phyloP scores from a whole-genome alignment of 2,888 invertebrate genomes.

The Anticlea derivata region DNA sequence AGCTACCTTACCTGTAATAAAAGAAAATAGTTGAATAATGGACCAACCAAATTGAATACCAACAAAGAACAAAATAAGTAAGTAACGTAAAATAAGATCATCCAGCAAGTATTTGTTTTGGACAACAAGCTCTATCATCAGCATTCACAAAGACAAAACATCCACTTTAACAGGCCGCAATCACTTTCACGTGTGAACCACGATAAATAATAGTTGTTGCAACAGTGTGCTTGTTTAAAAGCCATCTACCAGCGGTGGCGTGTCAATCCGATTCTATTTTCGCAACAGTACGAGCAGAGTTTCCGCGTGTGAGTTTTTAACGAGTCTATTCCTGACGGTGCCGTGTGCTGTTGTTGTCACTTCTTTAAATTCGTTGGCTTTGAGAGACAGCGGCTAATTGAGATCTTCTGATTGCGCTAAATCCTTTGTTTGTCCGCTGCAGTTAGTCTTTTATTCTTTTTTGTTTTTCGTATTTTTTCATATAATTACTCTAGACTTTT shows the following conservation, averaged over 20 bases:
- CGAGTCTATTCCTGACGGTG: constrained; percentile 55
- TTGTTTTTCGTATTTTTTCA: neutral
- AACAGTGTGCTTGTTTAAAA: constrained; percentile 4
- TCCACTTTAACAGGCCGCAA: neutral
- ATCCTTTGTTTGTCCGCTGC: constrained; percentile 14
- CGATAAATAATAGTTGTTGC: constrained; percentile 1
- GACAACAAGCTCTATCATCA: too few relatives aligned
- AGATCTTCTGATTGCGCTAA: constrained; percentile 17
- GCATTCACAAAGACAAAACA: too few relatives aligned
- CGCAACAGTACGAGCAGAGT: constrained; percentile 51
- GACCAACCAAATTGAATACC: too few relatives aligned
- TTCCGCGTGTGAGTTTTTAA: constrained; percentile 62
- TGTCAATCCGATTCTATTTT: constrained; percentile 53
- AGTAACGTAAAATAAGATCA: too few relatives aligned
- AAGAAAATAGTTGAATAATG: too few relatives aligned
- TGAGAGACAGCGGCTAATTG: constrained; percentile 24
- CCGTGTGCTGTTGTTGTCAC: constrained; percentile 37
- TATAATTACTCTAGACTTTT: neutral
- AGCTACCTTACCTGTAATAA: constrained; percentile 10
- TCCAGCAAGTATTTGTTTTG: too few relatives aligned
- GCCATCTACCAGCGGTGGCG: constrained; percentile 24
- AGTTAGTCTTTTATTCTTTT: neutral
- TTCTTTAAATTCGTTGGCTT: constrained; percentile 11
- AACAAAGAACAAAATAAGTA: too few relatives aligned
- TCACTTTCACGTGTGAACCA: neutral